Evolutionary conservation across 2,113 vertebrate species (phyloP), one percentile per base, ranked within the genome.

Genomic region (Melanerpes formicivorus): DNA sequence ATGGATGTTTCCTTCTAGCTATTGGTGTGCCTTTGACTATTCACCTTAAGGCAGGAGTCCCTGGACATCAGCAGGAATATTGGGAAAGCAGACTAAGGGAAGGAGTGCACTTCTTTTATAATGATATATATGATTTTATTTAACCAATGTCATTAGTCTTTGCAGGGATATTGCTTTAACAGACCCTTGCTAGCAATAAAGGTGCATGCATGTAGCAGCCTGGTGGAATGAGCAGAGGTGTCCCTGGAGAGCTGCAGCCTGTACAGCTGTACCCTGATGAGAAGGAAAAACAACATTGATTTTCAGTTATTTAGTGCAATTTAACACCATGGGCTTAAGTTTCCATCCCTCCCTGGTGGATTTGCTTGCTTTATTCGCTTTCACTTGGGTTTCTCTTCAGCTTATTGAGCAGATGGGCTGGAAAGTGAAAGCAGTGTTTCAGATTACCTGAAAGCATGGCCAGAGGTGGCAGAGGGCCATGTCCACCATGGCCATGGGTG

Each of bases 231-330:
- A 86, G 70, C 10, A 76, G 76, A 83, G 59, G 48, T 52, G 44
- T 93, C 93, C 91, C 91, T 60, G 80, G 90, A 40, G 95, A 21
- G 76, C 88, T 80, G 88, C 82, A 34, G 37, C 26, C 3, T 0
- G 3, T 27, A 29, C 44, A 37, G 77, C 82, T 55, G 76, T 32
- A 88, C 90, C 80, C 63, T 29, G 90, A 65, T 63, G 85, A 72
- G 58, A 91, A 95, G 84, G 89, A 95, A 87, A 85, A 90, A 77
- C 73, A 90, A 46, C 85, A 93, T 46, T 75, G 95, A 93, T 96
- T 96, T 93, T 93, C 69, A 46, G 91, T 96, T 96, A 80, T 93
- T 96, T 93, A 93, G 91, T 2, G 4, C 94, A 95, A 83, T 91
- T 89, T 93, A 95, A 93, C 82, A 62, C 54, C 4, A 2, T 11